Percentiles rank a stretch among this genome's conserved stretches.
These are phyloP conservation scores for Margarornis squamiger DNA, from an alignment of 2,797 vertebrate species.

Conservation along the genomic window DNA sequence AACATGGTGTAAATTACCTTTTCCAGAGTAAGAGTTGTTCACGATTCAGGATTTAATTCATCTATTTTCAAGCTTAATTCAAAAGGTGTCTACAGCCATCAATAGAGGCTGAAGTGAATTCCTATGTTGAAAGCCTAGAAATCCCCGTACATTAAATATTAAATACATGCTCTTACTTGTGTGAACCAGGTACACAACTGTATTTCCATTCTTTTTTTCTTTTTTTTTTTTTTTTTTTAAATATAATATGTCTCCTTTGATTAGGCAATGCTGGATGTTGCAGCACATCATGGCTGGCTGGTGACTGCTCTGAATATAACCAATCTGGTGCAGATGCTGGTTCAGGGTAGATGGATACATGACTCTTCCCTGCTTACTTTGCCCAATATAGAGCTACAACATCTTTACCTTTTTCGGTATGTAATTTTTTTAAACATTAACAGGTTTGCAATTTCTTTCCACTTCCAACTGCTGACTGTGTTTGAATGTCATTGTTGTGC, in stretches of 20 bases:
- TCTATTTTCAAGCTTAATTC: not conserved
- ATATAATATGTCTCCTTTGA: not conserved
- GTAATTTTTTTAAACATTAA: not conserved
- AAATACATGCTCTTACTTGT: not conserved
- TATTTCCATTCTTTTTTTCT: not conserved
- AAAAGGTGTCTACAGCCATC: not conserved
- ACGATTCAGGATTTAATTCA: not conserved
- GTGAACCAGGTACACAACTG: not conserved
- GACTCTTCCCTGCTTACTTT: conserved; percentile 90
- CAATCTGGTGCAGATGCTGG: conserved; percentile 91
- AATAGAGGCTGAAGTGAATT: not conserved
- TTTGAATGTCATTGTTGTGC: conserved; percentile 3
- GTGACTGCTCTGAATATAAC: conserved; percentile 89
- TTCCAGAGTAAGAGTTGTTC: not conserved
- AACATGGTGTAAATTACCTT: not conserved
- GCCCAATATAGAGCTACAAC: conserved; percentile 86
- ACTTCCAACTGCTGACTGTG: not conserved
- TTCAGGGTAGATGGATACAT: conserved; percentile 92
- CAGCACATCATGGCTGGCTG: conserved; percentile 93
- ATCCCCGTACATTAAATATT: not conserved
- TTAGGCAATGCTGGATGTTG: conserved; percentile 95
- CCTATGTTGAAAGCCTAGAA: not conserved
- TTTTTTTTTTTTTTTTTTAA: not conserved
- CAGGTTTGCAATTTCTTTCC: not conserved
- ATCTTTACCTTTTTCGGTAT: conserved; percentile 92